phyloP scores from a whole-genome alignment of 2,797 vertebrate species.

The Pteronotus mesoamericanus region DNA sequence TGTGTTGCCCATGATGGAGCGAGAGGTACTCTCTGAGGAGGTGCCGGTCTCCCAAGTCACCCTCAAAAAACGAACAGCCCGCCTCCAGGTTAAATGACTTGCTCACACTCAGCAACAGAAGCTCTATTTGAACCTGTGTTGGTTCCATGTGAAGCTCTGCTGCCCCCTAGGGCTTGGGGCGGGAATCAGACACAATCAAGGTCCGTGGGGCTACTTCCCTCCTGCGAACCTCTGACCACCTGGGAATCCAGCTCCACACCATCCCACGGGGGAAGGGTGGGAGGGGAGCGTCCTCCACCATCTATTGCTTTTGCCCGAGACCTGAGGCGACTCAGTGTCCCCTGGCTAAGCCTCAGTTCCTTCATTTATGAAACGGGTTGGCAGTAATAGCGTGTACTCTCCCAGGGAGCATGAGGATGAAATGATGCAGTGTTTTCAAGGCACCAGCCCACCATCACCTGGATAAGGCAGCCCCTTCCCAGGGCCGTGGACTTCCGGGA shows the following conservation, averaged over 20 bases:
- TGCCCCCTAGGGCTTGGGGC: background rate
- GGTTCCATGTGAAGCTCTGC: background rate
- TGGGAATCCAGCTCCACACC: background rate
- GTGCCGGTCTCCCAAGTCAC: accelerated
- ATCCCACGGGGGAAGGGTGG: accelerated
- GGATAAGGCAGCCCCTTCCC: background rate
- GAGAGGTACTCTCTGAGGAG: too few relatives aligned
- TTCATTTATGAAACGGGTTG: background rate
- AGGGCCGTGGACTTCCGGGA: background rate
- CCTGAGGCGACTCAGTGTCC: background rate
- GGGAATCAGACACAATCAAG: background rate
- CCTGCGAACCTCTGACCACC: background rate
- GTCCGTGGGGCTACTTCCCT: accelerated
- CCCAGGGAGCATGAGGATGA: background rate
- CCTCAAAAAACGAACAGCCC: background rate
- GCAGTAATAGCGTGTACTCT: background rate
- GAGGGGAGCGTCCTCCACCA: background rate
- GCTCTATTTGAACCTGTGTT: background rate
- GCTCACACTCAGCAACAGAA: background rate
- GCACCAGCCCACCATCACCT: background rate
- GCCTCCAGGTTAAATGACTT: too few relatives aligned
- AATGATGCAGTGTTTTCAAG: background rate
- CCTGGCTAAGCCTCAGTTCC: background rate
- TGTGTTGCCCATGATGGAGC: background rate
- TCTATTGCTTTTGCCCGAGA: background rate